Evolutionary conservation across 2,113 vertebrate genomes (phyloP).

Genomic region (Taxidea taxus): DNA sequence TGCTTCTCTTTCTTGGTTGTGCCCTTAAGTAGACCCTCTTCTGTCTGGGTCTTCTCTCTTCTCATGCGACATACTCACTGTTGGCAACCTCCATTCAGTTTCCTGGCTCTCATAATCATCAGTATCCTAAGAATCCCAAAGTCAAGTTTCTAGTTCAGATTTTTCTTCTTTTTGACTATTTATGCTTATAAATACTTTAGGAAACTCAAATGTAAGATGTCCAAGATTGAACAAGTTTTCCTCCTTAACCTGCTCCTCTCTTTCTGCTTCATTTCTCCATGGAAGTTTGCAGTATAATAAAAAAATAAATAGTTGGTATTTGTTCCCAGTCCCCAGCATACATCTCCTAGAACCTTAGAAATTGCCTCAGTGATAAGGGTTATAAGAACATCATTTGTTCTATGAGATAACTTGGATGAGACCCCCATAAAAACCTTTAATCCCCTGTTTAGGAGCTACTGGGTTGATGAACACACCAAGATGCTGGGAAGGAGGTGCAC

Average conservation of each 20-base stretch:
- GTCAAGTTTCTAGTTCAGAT: background rate
- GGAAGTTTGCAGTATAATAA: background rate
- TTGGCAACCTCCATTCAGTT: background rate
- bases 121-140: background rate
- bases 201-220: background rate
- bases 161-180: background rate
- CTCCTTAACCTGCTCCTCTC: background rate
- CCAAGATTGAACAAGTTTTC: background rate
- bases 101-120: background rate
- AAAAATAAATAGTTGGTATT: background rate
- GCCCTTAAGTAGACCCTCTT: background rate
- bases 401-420: background rate
- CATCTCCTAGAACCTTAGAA: background rate
- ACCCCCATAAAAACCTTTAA: background rate
- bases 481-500: background rate
- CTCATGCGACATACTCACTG: background rate
- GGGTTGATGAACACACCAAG: background rate
- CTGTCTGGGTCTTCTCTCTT: background rate
- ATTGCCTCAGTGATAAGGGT: background rate
- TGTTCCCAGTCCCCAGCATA: background rate
- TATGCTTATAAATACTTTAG: background rate
- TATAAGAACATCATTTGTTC: background rate
- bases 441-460: background rate
- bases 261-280: background rate
- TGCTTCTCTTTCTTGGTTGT: background rate